Evolutionary conservation across 1,140 invertebrate genomes (phyloP).

Genomic region (Papilio glaucus): DNA sequence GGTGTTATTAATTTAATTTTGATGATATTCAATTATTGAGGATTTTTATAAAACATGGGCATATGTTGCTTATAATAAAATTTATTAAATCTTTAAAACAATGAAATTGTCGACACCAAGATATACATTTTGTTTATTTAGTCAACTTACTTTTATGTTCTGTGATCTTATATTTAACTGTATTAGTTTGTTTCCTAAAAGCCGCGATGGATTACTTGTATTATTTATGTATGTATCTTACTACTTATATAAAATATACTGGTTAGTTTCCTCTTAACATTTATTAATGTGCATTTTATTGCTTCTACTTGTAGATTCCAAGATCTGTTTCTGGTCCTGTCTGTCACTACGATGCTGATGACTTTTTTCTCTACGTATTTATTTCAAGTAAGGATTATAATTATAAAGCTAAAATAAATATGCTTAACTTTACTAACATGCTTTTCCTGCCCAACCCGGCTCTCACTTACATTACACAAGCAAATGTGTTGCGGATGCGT

Average conservation of each 20-base stretch:
- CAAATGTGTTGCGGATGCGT: too few species aligned
- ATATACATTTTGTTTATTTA: slow-evolving; percentile 70
- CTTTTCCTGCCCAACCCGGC: too few species aligned
- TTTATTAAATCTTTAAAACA: background rate
- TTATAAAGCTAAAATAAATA: slow-evolving; percentile 14
- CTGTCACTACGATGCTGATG: slow-evolving; percentile 86
- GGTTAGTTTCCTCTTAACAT: slow-evolving; percentile 13
- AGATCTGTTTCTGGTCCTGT: slow-evolving; percentile 87
- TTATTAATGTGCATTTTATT: slow-evolving; percentile 33
- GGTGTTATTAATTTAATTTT: too few species aligned
- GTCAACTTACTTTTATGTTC: slow-evolving; percentile 68
- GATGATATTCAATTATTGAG: too few species aligned
- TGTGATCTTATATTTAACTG: slow-evolving; percentile 76
- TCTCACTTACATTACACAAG: too few species aligned
- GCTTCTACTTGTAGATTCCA: slow-evolving; percentile 84
- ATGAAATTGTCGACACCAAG: slow-evolving; percentile 75
- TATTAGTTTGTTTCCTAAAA: slow-evolving; percentile 73
- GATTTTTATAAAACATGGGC: too few species aligned
- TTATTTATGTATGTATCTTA: slow-evolving; percentile 69
- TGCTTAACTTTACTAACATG: too few species aligned
- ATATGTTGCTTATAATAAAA: background rate
- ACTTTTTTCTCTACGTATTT: slow-evolving; percentile 89
- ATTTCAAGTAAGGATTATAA: slow-evolving; percentile 86
- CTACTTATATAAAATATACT: background rate
- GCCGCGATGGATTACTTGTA: slow-evolving; percentile 68